A percentile compares a stretch with the other conserved stretches of the same genome.
phyloP scores from a whole-genome alignment of 2,797 vertebrate species.

The Carcharodon carcharias region DNA sequence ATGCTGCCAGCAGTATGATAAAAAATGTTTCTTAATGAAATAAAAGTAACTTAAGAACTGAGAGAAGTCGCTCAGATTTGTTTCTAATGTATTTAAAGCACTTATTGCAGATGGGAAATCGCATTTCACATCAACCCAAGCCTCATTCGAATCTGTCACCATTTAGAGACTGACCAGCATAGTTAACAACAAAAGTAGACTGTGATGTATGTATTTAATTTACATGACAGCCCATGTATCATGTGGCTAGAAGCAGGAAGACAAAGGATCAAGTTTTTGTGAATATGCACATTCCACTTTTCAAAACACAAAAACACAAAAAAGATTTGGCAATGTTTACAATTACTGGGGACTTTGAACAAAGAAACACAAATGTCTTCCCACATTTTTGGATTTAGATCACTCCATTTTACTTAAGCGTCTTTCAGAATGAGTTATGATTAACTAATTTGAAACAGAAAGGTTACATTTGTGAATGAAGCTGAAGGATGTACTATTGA shows the following conservation, averaged over 20 bases:
- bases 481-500: not conserved
- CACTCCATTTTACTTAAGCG: slow-evolving; percentile 8
- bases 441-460: slow-evolving; percentile 27
- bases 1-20: not conserved
- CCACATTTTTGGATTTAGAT: slow-evolving; percentile 22
- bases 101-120: not conserved
- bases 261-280: not conserved
- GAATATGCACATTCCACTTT: slow-evolving; percentile 21
- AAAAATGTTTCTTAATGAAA: not conserved
- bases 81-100: not conserved
- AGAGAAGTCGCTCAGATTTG: not conserved
- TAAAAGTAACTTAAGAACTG: not conserved
- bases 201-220: slow-evolving; percentile 3
- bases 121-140: slow-evolving; percentile 31
- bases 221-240: not conserved
- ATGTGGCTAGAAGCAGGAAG: slow-evolving; percentile 19
- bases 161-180: not conserved
- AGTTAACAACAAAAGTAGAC: not conserved
- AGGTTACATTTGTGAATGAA: not conserved
- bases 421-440: slow-evolving; percentile 18
- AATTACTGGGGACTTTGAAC: slow-evolving; percentile 33
- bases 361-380: slow-evolving; percentile 19
- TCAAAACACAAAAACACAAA: slow-evolving; percentile 23
- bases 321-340: slow-evolving; percentile 17
- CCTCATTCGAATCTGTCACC: slow-evolving; percentile 22